Conservation (phyloP, 2,888 invertebrate genomes). For the Junonia oenone region DNA sequence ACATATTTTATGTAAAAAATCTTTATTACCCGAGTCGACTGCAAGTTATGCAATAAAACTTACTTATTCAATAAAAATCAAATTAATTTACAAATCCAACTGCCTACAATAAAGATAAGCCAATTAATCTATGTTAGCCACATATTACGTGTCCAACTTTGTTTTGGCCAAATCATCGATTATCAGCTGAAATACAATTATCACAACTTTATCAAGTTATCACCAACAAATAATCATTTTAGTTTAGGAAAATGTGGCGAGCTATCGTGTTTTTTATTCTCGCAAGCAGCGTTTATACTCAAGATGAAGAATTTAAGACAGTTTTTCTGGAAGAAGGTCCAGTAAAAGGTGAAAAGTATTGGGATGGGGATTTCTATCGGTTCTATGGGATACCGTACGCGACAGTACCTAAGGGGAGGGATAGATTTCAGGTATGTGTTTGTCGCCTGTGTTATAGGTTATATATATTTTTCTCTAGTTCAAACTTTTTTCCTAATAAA, state of each 20-base stretch:
- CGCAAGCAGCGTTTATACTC: constrained; percentile 32
- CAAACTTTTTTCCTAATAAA: too few relatives aligned
- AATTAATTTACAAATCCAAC: not conserved
- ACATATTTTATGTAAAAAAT: too few relatives aligned
- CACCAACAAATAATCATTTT: constrained; percentile 4
- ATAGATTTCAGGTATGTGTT: constrained; percentile 64
- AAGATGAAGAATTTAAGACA: constrained; percentile 37
- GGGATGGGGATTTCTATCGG: constrained; percentile 66
- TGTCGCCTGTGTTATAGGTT: too few relatives aligned
- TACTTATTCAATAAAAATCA: not conserved
- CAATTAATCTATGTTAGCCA: constrained; percentile 8
- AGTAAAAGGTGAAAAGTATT: constrained; percentile 56
- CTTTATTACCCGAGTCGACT: too few relatives aligned
- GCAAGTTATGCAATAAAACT: not conserved
- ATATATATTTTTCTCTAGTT: too few relatives aligned
- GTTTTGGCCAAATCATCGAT: constrained; percentile 22
- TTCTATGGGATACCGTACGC: constrained; percentile 67
- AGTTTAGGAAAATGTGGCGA: constrained; percentile 40
- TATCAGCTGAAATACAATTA: constrained; percentile 18
- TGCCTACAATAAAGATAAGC: not conserved
- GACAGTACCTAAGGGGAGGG: constrained; percentile 51
- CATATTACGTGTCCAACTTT: constrained; percentile 26
- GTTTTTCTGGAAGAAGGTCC: constrained; percentile 52
- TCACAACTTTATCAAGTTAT: constrained; percentile 9
- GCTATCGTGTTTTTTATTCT: constrained; percentile 34